phyloP scores from a whole-genome alignment of 2,797 vertebrate genomes.

The Streptopelia turtur region DNA sequence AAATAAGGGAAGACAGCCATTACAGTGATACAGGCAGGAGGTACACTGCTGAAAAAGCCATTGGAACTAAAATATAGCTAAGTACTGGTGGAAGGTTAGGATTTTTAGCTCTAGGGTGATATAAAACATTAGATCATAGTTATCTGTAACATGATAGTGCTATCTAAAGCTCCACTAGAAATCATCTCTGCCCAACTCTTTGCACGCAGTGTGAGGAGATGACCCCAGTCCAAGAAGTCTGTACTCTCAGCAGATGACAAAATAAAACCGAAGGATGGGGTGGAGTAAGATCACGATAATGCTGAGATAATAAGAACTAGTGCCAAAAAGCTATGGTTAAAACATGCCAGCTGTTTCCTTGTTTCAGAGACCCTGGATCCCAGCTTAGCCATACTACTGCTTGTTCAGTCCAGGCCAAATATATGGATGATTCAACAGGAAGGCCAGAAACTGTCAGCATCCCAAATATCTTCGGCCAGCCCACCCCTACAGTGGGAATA shows the following conservation, averaged over 20 bases:
- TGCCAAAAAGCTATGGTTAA: not conserved
- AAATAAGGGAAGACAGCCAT: slow-evolving; percentile 30
- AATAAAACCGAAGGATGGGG: not conserved
- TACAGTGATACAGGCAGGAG: slow-evolving; percentile 26
- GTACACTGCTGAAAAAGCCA: not conserved
- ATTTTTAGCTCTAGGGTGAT: slow-evolving; percentile 51
- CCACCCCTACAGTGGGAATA: slow-evolving; percentile 50
- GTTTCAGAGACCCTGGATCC: not conserved
- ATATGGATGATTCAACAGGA: slow-evolving; percentile 38
- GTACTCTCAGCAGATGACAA: slow-evolving; percentile 33
- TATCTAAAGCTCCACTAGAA: slow-evolving; percentile 32
- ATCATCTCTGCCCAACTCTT: not conserved
- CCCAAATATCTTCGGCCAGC: slow-evolving; percentile 10
- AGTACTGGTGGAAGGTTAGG: not conserved
- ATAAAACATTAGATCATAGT: slow-evolving; percentile 60
- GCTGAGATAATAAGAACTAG: not conserved
- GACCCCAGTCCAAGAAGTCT: not conserved
- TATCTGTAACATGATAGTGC: slow-evolving; percentile 30
- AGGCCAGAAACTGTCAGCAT: slow-evolving; percentile 34
- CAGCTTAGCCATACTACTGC: not conserved
- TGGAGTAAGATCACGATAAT: not conserved
- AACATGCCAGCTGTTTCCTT: not conserved
- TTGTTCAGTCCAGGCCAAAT: not conserved
- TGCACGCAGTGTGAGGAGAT: not conserved
- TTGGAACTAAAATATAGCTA: slow-evolving; percentile 51